A percentile compares a stretch with the other conserved stretches of the same genome.
These are phyloP conservation scores for Amazonetta brasiliensis DNA, from an alignment of 2,797 vertebrate species.

Conservation along the genomic window DNA sequence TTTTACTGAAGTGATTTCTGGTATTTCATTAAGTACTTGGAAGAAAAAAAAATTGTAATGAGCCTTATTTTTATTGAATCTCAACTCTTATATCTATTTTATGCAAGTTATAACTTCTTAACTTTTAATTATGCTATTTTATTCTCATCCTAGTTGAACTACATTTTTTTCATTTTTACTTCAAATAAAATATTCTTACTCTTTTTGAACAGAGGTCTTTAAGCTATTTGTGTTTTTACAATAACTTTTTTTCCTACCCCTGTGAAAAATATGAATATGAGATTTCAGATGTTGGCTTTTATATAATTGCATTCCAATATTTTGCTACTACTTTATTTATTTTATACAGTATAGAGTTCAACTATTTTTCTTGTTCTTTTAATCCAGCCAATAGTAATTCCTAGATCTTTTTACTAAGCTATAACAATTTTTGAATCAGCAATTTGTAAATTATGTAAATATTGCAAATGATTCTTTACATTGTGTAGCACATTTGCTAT, in stretches of 20 bases:
- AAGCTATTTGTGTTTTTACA: not conserved
- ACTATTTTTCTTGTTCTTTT: not conserved
- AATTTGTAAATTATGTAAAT: not conserved
- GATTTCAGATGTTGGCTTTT: not conserved
- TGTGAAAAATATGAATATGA: accelerated
- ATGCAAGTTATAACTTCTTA: not conserved
- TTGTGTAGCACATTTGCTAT: not conserved
- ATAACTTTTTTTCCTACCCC: not conserved
- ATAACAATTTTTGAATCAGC: not conserved
- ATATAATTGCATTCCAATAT: not conserved
- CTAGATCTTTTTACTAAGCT: not conserved
- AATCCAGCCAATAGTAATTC: not conserved
- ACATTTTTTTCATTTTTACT: not conserved
- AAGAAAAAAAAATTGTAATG: not conserved
- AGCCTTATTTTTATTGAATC: not conserved
- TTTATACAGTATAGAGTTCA: not conserved
- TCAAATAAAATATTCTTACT: not conserved
- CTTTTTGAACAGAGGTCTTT: not conserved
- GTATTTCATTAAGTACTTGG: not conserved
- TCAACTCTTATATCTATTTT: not conserved
- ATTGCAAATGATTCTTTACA: not conserved
- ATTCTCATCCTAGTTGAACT: not conserved
- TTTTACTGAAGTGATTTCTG: not conserved
- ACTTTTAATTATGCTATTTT: not conserved
- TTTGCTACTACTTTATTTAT: not conserved